Evolutionary conservation across 2,797 vertebrate species (phyloP), one percentile per base, ranked within the genome.

Genomic region (Pseudochirops corinnae): DNA sequence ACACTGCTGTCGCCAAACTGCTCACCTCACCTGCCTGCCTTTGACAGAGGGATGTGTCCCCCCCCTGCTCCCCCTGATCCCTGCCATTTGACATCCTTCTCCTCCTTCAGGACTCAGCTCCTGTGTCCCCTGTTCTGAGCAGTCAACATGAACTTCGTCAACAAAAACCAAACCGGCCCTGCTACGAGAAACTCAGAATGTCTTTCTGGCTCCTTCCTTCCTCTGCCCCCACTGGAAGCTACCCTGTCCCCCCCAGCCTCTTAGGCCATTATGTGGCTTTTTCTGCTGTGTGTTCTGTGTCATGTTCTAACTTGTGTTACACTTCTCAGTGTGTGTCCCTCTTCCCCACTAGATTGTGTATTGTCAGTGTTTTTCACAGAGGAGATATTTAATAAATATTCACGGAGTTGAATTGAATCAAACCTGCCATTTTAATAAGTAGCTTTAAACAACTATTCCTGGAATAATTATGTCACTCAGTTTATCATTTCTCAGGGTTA

Each of bases 401-500:
- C 9, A 11, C 39, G 26, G 74, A 50, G 21, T 24, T 46, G 74
- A 46, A 46, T 46, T 39, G 16, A 74, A 82, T 58, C 39, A 93
- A 46, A 93, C 90, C 93, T 93, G 24, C 92, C 56, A 93, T 91
- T 87, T 87, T 92, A 92, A 91, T 28, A 92, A 87, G 55, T 91
- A 96, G 91, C 57, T 90, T 93, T 57, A 5, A 11, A 46, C 39
- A 92, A 91, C 56, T 95, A 3, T 96, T 92, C 93, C 67, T 50
- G 90, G 50, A 94, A 62, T 53, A 93, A 74, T 67, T 87, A 18
- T 56, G 33, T 57, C 94, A 46, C 56, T 67, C 52, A 56, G 14
- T 14, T 52, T 74, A n/a, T 92, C 62, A 87, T 82, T 95, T 56
- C 60, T 95, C 56, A 26, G 74, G 31, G 39, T 87, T 93, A 57